phyloP scores from a whole-genome alignment of 2,113 vertebrate species.

The Carassius auratus region DNA sequence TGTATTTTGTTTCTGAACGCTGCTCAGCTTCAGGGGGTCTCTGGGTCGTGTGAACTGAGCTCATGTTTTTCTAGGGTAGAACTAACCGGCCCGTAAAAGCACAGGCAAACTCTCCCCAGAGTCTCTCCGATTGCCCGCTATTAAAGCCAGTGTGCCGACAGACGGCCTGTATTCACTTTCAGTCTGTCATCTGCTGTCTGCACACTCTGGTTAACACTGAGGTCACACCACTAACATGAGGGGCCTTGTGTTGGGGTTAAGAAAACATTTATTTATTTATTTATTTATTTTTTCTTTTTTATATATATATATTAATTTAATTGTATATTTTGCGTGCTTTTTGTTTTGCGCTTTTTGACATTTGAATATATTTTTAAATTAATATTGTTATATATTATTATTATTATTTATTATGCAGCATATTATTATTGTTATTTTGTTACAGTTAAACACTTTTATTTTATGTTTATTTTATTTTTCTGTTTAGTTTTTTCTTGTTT shows the following conservation, averaged over 20 bases:
- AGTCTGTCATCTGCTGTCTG: neutral
- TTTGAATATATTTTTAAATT: too few species aligned
- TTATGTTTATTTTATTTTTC: neutral
- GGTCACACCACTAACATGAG: neutral
- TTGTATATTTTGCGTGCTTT: too few species aligned
- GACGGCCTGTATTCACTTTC: constrained; percentile 26
- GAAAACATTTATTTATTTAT: too few species aligned
- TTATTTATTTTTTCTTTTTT: too few species aligned
- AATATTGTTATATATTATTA: too few species aligned
- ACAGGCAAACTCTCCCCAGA: neutral
- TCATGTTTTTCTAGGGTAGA: constrained; percentile 18
- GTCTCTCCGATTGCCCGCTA: neutral
- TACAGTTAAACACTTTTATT: neutral
- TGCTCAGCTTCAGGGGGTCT: neutral
- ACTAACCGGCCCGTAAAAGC: neutral
- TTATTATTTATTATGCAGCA: too few species aligned
- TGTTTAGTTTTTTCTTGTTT: neutral
- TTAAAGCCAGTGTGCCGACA: constrained; percentile 15
- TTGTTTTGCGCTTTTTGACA: too few species aligned
- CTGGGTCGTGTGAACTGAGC: constrained; percentile 13
- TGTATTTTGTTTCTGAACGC: neutral
- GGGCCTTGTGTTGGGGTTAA: too few species aligned
- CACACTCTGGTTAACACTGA: constrained; percentile 6
- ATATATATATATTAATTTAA: too few species aligned
- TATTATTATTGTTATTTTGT: too few species aligned